phyloP scores from a whole-genome alignment of 2,113 vertebrate species.

The Pantherophis guttatus region DNA sequence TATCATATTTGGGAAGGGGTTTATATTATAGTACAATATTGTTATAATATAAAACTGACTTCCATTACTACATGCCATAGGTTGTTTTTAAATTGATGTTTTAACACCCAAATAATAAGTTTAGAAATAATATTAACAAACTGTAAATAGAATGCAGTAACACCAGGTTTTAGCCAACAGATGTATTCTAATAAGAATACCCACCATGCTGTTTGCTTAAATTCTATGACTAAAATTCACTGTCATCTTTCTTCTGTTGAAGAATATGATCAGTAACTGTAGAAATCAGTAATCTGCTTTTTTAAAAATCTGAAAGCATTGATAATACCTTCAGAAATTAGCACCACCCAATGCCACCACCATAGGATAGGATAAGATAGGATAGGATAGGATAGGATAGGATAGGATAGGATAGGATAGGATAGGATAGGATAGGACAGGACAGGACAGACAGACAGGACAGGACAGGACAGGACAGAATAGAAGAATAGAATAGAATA shows the following conservation, averaged over 20 bases:
- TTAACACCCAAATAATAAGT: conserved; percentile 20
- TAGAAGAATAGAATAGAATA: no score
- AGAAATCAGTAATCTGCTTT: background rate
- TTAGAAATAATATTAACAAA: conserved; percentile 30
- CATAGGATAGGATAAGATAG: no score
- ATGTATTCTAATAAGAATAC: conserved; percentile 34
- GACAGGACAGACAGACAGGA: no score
- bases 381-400: no score
- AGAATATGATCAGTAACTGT: background rate
- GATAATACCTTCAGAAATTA: background rate
- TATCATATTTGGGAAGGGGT: conserved; percentile 24
- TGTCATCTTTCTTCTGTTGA: conserved; percentile 8
- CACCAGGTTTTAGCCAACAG: conserved; percentile 42
- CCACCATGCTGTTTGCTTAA: conserved; percentile 32
- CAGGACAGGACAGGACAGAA: no score
- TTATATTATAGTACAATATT: background rate
- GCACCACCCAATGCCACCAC: background rate
- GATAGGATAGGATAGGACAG: no score
- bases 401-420: no score
- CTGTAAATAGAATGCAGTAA: background rate
- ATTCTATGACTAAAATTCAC: conserved; percentile 35
- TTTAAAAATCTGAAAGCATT: background rate
- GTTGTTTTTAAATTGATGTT: conserved; percentile 21
- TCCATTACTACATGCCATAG: conserved; percentile 15
- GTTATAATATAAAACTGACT: background rate